Evolutionary conservation across 1,140 invertebrate species (phyloP).

Genomic region (Pinna nobilis): DNA sequence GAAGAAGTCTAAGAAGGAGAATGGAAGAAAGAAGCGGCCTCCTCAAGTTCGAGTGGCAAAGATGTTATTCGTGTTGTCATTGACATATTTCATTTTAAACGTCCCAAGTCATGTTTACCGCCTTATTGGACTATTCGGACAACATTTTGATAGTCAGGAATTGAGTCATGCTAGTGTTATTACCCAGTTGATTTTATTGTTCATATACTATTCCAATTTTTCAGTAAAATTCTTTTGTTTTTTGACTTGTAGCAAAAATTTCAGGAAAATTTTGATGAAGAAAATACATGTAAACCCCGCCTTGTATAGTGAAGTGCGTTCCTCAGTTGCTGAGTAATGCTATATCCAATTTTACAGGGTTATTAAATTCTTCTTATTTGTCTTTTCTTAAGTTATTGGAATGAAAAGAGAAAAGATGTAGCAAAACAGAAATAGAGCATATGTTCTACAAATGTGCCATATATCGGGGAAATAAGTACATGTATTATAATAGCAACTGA

Average conservation of each 20-base stretch:
- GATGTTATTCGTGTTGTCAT: conserved; percentile 40
- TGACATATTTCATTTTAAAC: conserved; percentile 35
- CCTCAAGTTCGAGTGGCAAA: conserved; percentile 49
- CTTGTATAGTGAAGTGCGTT: no score
- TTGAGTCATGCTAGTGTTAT: not conserved
- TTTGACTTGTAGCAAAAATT: conserved; percentile 40
- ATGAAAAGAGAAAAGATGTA: no score
- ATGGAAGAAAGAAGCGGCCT: conserved; percentile 24
- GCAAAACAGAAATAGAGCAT: no score
- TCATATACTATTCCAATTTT: conserved; percentile 42
- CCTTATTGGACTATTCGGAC: conserved; percentile 23
- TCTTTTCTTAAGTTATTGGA: no score
- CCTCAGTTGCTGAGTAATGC: no score
- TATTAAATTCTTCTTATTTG: no score
- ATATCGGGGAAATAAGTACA: no score
- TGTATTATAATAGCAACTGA: no score
- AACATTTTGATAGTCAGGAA: not conserved
- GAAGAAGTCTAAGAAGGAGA: not conserved
- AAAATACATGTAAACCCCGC: no score
- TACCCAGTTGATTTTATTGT: conserved; percentile 18
- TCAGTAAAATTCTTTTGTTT: conserved; percentile 41
- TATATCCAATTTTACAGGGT: no score
- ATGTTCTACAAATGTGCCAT: no score
- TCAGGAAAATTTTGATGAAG: conserved; percentile 38
- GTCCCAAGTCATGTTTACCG: conserved; percentile 34